Base-by-base conservation (phyloP, 1,140 invertebrate species). In the Hyles euphorbiae region DNA sequence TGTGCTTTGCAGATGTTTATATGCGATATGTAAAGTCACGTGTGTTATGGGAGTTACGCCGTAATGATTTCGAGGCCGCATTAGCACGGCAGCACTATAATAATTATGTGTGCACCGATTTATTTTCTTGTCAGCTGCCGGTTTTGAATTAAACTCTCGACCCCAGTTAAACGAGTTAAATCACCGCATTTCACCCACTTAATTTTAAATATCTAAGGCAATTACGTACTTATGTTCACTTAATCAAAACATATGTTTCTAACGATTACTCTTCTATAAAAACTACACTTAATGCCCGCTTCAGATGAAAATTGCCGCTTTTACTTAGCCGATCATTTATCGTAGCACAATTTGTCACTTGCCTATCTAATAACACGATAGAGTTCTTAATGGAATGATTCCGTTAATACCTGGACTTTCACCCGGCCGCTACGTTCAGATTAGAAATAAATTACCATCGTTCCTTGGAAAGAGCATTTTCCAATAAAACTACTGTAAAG, bases 401-500 rank as follows among this genome's bases (percentile, higher is more conserved):
- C 61, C 60, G 63, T 40, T 40, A 40, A 40, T 40, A 11, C n/a
- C 47, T 45, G 40, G n/a, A 81, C 77, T 85, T 85, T 87, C 81
- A 80, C 82, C 76, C 75, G 73, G 72, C 77, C 56, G 72, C 80
- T 80, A 69, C 60, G 61, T 68, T 70, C 8, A 72, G 70, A 74
- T 75, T 74, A 61, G 60, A 70, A 66, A 59, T 68, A 81, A 79
- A 79, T 78, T 78, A 77, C 76, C 61, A 61, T 72, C 65, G 62
- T 76, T 78, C 70, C 68, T 68, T 66, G 68, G 68, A 76, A 77
- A 69, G 66, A 74, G 67, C 63, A 65, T 80, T 82, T 78, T 72
- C 76, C 76, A 80, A 79, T 77, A 78, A 85, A 67, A 79, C 74
- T 76, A 76, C 76, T 70, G 76, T 84, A 76, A 81, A 78, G 78